phyloP scores from a whole-genome alignment of 1,140 invertebrate genomes.

The Papilio polyxenes region DNA sequence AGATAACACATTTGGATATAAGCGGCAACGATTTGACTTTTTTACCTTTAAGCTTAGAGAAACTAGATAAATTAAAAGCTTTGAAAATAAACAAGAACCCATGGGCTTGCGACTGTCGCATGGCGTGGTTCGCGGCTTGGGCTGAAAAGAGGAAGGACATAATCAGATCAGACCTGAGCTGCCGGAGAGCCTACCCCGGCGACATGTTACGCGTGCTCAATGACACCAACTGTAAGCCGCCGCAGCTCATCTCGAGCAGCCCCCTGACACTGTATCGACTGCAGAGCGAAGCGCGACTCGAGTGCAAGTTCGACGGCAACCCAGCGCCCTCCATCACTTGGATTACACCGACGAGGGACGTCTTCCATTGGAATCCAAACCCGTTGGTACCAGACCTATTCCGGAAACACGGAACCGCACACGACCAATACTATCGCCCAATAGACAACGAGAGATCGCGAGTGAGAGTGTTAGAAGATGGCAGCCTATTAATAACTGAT shows the following conservation, averaged over 20 bases:
- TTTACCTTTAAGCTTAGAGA: slow-evolving; percentile 86
- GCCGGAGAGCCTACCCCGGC: slow-evolving; percentile 83
- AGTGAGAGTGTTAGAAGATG: slow-evolving; percentile 80
- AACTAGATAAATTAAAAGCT: slow-evolving; percentile 82
- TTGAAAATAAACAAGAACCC: slow-evolving; percentile 88
- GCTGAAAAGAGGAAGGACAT: slow-evolving; percentile 78
- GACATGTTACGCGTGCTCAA: slow-evolving; percentile 85
- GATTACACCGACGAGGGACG: slow-evolving; percentile 88
- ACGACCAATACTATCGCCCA: slow-evolving; percentile 78
- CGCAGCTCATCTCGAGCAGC: slow-evolving; percentile 81
- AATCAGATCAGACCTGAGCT: slow-evolving; percentile 83
- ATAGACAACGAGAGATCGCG: slow-evolving; percentile 79
- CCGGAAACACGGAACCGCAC: slow-evolving; percentile 83
- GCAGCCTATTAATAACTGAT: slow-evolving; percentile 80
- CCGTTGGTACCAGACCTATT: slow-evolving; percentile 83
- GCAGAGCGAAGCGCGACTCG: slow-evolving; percentile 85
- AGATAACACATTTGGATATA: slow-evolving; percentile 86
- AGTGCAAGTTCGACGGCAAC: slow-evolving; percentile 89
- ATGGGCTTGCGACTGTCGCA: slow-evolving; percentile 93
- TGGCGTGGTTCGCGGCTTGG: slow-evolving; percentile 91
- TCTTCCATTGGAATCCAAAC: slow-evolving; percentile 88
- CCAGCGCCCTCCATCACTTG: slow-evolving; percentile 91
- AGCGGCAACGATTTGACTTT: slow-evolving; percentile 86
- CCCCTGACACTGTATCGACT: slow-evolving; percentile 83
- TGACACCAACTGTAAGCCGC: slow-evolving; percentile 86